These are phyloP conservation scores for Heliocidaris erythrogramma DNA, from an alignment of 35 echinoderm and acorn worm species.

Conservation along the genomic window DNA sequence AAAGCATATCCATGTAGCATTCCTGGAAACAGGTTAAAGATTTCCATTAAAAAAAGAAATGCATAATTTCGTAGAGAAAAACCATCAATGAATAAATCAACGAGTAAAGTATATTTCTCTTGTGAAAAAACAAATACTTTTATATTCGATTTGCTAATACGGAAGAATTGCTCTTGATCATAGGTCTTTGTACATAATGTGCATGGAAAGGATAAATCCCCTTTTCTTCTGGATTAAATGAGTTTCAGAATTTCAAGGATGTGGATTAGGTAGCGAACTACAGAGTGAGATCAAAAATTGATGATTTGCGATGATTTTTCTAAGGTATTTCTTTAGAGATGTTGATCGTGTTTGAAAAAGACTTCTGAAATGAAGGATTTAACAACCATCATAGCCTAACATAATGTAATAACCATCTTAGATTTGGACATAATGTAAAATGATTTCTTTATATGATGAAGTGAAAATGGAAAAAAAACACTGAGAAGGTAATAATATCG, in stretches of 20 bases:
- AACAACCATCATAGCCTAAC: background rate
- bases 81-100: background rate
- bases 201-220: background rate
- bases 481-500: background rate
- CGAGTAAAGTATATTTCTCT: background rate
- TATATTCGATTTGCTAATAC: background rate
- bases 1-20: too few species aligned
- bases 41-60: too few species aligned
- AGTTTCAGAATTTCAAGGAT: background rate
- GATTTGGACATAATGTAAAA: too few species aligned
- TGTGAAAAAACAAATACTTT: background rate
- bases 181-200: background rate
- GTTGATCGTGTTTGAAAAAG: background rate
- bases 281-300: background rate
- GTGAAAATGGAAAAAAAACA: background rate
- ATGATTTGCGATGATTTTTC: background rate
- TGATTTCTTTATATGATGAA: background rate
- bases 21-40: too few species aligned
- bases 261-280: background rate
- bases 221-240: background rate
- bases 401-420: background rate
- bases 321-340: background rate
- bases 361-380: background rate
- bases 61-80: too few species aligned
- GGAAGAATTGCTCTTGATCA: background rate